Base-by-base conservation (phyloP, 2,888 invertebrate species). In the Cylloceria caligata region DNA sequence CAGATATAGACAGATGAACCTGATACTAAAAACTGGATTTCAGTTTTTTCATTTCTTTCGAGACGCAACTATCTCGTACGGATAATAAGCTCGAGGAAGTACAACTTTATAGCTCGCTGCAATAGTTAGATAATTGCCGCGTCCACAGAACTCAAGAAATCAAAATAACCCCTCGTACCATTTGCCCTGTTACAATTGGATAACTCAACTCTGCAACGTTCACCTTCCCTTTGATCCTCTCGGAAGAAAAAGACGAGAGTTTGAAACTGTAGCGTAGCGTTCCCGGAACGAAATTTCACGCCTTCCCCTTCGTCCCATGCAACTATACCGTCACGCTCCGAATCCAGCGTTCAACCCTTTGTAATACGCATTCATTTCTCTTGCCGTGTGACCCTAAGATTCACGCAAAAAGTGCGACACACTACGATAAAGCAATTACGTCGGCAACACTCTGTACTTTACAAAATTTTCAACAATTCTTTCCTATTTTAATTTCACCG, bases 241-340 rank as follows among this genome's bases (percentile, higher is more conserved):
- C 67, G 16, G 64, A 60, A 39, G 45, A 24, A 72, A n/a, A 72
- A 19, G 36, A 3, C 60, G 55, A 73, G 68, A 68, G 36, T 73
- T 60, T 52, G 62, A 69, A 68, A 67, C 52, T 62, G 71, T 60
- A 34, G 30, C 69, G 55, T 47, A 34, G 49, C 62, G 73, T 77
- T 81, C 81, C 64, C 24, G 52, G 81, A 77, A 81, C 72, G 60
- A 81, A 73, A 81, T 81, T 81, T 81, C 81, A 81, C 77, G 76
- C 72, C 72, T 45, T 65, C 64, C 42, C 27, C 49, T 6, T 36
- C 21, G 30, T 16, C 62, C 30, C 24, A 36, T 24, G 24, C 16
- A 16, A n/a, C 39, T 55, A 45, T 27, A 55, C 16, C 49, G 80
- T 76, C 81, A 77, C 81, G 81, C 76, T 77, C 52, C 21, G 34